phyloP scores from a whole-genome alignment of 2,797 vertebrate species.

The Phoeniculus purpureus region DNA sequence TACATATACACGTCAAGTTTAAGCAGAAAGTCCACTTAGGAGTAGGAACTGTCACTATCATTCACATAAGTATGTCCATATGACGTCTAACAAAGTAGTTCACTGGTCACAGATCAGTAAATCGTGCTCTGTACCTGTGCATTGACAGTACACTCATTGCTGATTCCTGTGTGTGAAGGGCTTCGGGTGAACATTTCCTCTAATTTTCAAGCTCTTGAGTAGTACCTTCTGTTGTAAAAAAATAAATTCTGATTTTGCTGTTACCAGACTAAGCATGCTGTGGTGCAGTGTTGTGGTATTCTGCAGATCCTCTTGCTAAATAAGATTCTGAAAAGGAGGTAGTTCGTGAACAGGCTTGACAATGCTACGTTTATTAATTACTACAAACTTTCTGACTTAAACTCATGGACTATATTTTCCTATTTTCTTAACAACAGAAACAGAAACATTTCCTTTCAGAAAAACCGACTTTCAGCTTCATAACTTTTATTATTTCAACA shows the following conservation, averaged over 20 bases:
- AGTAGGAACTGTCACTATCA: not conserved
- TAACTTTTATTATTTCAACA: not conserved
- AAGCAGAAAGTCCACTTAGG: not conserved
- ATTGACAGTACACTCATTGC: not conserved
- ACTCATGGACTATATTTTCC: not conserved
- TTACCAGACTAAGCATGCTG: not conserved
- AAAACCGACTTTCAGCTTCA: not conserved
- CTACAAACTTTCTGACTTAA: not conserved
- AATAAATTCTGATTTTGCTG: not conserved
- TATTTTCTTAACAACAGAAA: not conserved
- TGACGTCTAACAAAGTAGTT: not conserved
- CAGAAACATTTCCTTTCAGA: not conserved
- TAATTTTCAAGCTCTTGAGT: not conserved
- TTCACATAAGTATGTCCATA: accelerated
- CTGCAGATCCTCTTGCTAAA: not conserved
- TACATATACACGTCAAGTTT: not conserved
- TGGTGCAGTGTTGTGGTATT: not conserved
- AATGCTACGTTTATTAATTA: not conserved
- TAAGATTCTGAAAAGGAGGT: not conserved
- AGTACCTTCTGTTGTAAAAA: not conserved
- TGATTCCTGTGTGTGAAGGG: not conserved
- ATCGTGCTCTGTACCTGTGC: accelerated
- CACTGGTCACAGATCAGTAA: not conserved
- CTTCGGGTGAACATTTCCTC: not conserved
- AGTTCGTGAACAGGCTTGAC: not conserved